Evolutionary conservation across 2,113 vertebrate species (phyloP), one percentile per base, ranked within the genome.

Genomic region (Pantherophis guttatus): DNA sequence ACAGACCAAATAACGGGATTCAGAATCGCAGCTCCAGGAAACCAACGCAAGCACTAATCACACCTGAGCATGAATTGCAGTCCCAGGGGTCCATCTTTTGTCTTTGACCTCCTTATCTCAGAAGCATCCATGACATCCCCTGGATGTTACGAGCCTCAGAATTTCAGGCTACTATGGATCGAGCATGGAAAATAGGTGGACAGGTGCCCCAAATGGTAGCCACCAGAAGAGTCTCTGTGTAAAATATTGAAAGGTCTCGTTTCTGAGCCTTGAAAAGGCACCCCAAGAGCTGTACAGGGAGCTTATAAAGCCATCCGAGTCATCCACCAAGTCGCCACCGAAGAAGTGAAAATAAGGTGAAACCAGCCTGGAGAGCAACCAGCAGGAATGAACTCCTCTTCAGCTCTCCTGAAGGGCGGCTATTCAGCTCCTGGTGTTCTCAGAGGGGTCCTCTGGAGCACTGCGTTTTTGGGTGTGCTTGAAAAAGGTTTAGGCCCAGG

Each of bases 61-160:
- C 15, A 17, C 70, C 6, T 39, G n/a, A 75, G 15, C 13, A 19
- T 81, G n/a, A 39, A 7, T 17, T 39, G 33, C 33, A 81, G 5
- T 81, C 70, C 70, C n/a, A 19, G 70, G 15, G n/a, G 15, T 15
- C n/a, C 8, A 3, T 8, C n/a, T 39, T 81, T 39, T 1, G 15
- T 8, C 19, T n/a, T 81, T 81, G 70, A 75, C 24, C 15, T 92
- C 0, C 33, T 0, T 62, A 48, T 0, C 89, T 54, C 8, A 17
- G 88, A 48, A 0, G 55, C 0, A 55, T 6, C 15, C 5, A 0
- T 0, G 21, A 39, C 90, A 0, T 1, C 94, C 15, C 1, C 33
- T 53, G 86, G 24, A 6, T 23, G 86, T 54, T 87, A 23, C 75
- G 81, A 91, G 58, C 21, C 89, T 12, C 81, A 55, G 55, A 33